These are phyloP conservation scores for Nothoprocta pentlandii DNA, from an alignment of 2,113 vertebrate genomes.

Conservation along the genomic window DNA sequence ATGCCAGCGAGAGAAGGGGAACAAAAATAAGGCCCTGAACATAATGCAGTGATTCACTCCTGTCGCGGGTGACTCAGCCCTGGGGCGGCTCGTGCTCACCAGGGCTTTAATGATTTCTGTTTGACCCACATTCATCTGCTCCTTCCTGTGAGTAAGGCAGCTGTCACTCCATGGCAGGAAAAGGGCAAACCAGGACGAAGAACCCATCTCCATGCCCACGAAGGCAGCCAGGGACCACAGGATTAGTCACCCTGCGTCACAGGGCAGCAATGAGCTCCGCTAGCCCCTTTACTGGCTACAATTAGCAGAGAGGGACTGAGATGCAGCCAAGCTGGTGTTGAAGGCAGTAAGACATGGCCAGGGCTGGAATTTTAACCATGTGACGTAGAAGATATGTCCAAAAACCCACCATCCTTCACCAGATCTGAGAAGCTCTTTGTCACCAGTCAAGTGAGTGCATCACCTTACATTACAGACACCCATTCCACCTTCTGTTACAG, in stretches of 20 bases:
- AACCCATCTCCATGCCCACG: neutral
- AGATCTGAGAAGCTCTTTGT: neutral
- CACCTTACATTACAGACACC: neutral
- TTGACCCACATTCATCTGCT: accelerated
- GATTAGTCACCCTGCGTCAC: neutral
- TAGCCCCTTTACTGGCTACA: neutral
- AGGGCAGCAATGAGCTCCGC: too few relatives aligned
- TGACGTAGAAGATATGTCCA: neutral
- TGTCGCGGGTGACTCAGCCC: too few relatives aligned
- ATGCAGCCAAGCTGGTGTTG: too few relatives aligned
- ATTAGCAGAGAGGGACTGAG: too few relatives aligned
- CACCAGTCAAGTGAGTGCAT: neutral
- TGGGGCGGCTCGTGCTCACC: accelerated
- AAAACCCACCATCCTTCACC: too few relatives aligned
- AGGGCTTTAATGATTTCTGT: accelerated
- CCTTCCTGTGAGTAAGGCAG: neutral
- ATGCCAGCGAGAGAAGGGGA: accelerated
- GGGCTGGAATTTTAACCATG: too few relatives aligned
- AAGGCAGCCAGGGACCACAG: neutral
- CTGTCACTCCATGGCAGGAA: accelerated
- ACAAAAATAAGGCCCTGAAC: too few relatives aligned
- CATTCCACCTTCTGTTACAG: too few relatives aligned
- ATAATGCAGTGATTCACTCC: neutral
- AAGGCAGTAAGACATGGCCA: too few relatives aligned
- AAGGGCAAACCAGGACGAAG: accelerated